These are phyloP conservation scores for Heliconius hermathena DNA, from an alignment of 1,140 invertebrate species.

Conservation along the genomic window DNA sequence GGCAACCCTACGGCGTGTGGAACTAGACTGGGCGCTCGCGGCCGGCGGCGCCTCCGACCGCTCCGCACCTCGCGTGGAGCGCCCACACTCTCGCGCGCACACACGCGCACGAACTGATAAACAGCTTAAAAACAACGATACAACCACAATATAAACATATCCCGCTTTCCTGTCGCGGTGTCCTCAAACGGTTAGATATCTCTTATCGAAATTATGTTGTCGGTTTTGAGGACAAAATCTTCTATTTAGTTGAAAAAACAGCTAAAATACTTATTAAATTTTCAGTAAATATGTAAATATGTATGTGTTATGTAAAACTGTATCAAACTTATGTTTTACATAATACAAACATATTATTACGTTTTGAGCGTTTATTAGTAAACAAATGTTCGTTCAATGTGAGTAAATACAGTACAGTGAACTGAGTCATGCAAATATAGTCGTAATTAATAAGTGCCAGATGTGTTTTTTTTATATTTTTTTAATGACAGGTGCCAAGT, in stretches of 20 bases:
- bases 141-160: conserved; percentile 67
- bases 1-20: conserved; percentile 65
- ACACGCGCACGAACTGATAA: conserved; percentile 66
- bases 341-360: background rate
- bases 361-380: background rate
- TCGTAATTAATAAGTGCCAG: background rate
- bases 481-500: background rate
- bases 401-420: background rate
- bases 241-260: too few species aligned
- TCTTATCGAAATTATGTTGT: background rate
- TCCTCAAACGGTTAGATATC: conserved; percentile 24
- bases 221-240: background rate
- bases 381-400: background rate
- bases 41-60: conserved; percentile 65
- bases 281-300: background rate
- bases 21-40: conserved; percentile 52
- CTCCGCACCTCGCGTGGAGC: conserved; percentile 62
- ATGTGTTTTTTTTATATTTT: background rate
- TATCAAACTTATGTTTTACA: background rate
- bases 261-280: background rate
- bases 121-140: conserved; percentile 71
- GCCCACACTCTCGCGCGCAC: conserved; percentile 58
- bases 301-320: too few species aligned
- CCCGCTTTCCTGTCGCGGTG: conserved; percentile 49
- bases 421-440: background rate